Percentiles rank a stretch among this genome's conserved stretches.
These are phyloP conservation scores for Muraenolepis orangiensis DNA, from an alignment of 2,797 vertebrate genomes.

Conservation along the genomic window DNA sequence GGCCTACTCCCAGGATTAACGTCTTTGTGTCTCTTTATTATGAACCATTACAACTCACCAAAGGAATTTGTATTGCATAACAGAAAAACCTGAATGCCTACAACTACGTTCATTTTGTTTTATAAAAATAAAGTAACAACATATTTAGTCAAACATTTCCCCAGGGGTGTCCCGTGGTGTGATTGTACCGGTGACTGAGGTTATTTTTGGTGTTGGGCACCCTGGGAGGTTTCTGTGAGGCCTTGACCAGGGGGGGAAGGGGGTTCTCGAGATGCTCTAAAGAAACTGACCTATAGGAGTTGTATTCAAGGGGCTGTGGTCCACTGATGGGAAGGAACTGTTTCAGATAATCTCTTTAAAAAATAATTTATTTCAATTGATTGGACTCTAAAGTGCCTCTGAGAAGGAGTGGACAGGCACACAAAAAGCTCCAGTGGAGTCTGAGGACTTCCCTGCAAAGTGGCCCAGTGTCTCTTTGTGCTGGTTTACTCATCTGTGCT, in stretches of 20 bases:
- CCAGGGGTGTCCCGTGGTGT: neutral
- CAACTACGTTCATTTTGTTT: neutral
- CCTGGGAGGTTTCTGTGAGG: neutral
- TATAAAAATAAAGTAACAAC: neutral
- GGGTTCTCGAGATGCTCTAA: neutral
- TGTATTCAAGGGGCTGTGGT: neutral
- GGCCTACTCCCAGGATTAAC: slow-evolving; percentile 1
- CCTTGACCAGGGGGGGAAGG: neutral
- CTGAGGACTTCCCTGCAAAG: slow-evolving; percentile 53
- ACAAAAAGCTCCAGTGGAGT: slow-evolving; percentile 16
- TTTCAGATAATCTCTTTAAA: neutral
- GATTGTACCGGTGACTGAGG: neutral
- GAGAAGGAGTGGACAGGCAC: neutral
- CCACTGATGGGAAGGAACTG: neutral
- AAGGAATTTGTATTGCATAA: neutral
- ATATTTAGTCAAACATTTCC: neutral
- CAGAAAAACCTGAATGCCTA: neutral
- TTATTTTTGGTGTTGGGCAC: slow-evolving; percentile 26
- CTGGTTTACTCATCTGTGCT: slow-evolving; percentile 53
- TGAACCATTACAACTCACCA: neutral
- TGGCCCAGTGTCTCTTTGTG: slow-evolving; percentile 59
- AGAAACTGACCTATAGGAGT: neutral
- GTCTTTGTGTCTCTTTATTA: neutral
- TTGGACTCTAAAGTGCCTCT: neutral
- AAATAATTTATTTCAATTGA: neutral